Conservation (phyloP, 2,797 vertebrate genomes). For the Pipistrellus kuhlii region DNA sequence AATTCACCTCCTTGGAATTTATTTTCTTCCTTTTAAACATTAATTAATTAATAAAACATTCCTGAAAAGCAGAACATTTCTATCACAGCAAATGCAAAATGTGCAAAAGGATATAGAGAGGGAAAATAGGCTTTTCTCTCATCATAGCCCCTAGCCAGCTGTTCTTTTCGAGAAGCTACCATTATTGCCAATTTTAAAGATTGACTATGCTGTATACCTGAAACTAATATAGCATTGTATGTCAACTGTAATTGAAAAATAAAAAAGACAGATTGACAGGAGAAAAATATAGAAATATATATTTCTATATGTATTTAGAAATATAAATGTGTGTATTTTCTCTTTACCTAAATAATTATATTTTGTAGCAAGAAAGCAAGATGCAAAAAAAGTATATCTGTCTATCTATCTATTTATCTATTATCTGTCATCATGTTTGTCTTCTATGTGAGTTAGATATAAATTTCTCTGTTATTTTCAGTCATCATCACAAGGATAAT, state of each 20-base stretch:
- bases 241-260: background rate
- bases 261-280: background rate
- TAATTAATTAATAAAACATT: conserved; percentile 40
- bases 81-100: conserved; percentile 48
- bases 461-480: conserved; percentile 9
- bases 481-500: background rate
- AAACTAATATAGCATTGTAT: background rate
- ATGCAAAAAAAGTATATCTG: too few species aligned
- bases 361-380: background rate
- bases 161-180: background rate
- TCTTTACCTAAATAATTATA: background rate
- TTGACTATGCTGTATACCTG: background rate
- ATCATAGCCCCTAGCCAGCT: background rate
- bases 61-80: conserved; percentile 19
- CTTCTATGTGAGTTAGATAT: background rate
- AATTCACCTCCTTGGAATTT: conserved; percentile 15
- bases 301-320: background rate
- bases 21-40: conserved; percentile 58
- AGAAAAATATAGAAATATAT: background rate
- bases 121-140: background rate
- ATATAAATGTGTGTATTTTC: background rate
- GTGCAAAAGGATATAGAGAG: background rate
- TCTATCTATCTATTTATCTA: background rate
- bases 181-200: background rate
- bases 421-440: background rate